Evolutionary conservation across 1,140 invertebrate species (phyloP).

Genomic region (Musca domestica): DNA sequence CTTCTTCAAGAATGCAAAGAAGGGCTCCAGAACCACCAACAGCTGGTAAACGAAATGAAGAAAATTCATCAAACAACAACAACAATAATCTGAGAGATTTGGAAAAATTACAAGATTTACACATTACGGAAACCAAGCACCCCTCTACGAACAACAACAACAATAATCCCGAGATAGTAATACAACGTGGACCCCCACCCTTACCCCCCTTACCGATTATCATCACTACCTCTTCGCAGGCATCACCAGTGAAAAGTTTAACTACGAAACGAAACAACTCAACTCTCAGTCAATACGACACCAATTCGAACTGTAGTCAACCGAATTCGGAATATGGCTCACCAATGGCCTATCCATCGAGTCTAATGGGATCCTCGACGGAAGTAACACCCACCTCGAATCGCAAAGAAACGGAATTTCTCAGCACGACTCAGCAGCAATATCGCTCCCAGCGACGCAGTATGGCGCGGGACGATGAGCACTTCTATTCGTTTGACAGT

Average conservation of each 20-base stretch:
- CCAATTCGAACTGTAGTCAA: conserved; percentile 26
- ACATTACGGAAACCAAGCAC: no score
- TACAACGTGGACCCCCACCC: no score
- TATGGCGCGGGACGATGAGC: conserved; percentile 47
- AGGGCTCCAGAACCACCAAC: no score
- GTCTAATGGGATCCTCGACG: conserved; percentile 24
- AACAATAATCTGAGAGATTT: no score
- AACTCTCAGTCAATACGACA: conserved; percentile 11
- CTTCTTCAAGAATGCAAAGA: no score
- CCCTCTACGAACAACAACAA: conserved; percentile 1
- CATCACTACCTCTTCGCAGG: no score
- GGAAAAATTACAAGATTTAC: no score
- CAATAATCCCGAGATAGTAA: not conserved
- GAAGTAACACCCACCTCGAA: conserved; percentile 24
- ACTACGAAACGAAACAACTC: no score
- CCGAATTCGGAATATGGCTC: conserved; percentile 28
- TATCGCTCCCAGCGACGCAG: conserved; percentile 36
- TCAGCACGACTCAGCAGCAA: not conserved
- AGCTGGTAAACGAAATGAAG: not conserved
- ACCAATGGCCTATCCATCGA: conserved; percentile 25
- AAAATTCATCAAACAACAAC: not conserved
- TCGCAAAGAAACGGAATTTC: conserved; percentile 3
- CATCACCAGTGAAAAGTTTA: no score
- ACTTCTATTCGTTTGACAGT: conserved; percentile 50
- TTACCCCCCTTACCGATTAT: no score